These are phyloP conservation scores for Neogobius melanostomus DNA, from an alignment of 2,113 vertebrate species.

Conservation along the genomic window DNA sequence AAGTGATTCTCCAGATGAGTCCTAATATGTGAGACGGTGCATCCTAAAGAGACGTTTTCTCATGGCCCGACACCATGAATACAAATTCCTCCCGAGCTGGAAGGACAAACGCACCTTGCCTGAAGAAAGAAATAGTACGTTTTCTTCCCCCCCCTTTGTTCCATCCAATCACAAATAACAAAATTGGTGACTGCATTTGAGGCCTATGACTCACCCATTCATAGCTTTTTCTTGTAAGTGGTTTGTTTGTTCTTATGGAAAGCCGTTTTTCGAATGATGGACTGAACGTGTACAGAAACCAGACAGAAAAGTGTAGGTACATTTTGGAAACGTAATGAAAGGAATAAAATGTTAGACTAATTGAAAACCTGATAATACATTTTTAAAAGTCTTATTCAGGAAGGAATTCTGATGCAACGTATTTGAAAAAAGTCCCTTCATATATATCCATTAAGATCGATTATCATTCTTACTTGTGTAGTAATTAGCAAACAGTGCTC, in stretches of 20 bases:
- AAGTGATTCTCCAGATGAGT: conserved; percentile 79
- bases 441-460: too few species aligned
- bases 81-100: conserved; percentile 71
- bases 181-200: conserved; percentile 65
- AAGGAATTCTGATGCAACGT: too few species aligned
- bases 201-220: conserved; percentile 75
- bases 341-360: too few species aligned
- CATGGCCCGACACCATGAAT: conserved; percentile 76
- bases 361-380: too few species aligned
- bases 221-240: conserved; percentile 60
- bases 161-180: conserved; percentile 69
- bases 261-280: conserved; percentile 62
- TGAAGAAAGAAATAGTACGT: conserved; percentile 45
- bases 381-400: too few species aligned
- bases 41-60: conserved; percentile 80
- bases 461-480: too few species aligned
- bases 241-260: conserved; percentile 51
- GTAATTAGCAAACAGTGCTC: conserved; percentile 30
- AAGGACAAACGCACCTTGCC: conserved; percentile 78
- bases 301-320: conserved; percentile 51
- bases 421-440: too few species aligned
- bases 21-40: conserved; percentile 78
- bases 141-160: conserved; percentile 33
- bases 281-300: conserved; percentile 26
- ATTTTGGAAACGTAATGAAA: conserved; percentile 47